Evolutionary conservation across 1,140 invertebrate species (phyloP).

Genomic region (Bilobella aurantiaca): DNA sequence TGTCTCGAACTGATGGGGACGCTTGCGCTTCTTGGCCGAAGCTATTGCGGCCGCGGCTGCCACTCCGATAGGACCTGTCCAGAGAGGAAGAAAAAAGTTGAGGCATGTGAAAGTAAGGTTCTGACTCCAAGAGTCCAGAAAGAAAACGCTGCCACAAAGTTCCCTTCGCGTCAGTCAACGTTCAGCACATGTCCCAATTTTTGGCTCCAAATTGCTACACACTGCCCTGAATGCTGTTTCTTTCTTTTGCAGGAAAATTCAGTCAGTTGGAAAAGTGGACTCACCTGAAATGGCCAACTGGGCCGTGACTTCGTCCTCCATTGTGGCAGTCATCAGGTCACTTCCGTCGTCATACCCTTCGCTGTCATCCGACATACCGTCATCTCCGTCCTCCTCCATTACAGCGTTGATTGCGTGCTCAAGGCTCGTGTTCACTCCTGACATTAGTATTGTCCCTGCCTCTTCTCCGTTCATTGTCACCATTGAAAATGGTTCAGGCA

Average conservation of each 20-base stretch:
- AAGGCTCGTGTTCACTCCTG: slow-evolving; percentile 17
- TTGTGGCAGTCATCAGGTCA: slow-evolving; percentile 64
- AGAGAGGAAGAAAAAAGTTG: slow-evolving; percentile 16
- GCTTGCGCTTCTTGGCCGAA: slow-evolving; percentile 86
- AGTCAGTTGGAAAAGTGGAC: slow-evolving; percentile 2
- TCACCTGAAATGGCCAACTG: slow-evolving; percentile 84
- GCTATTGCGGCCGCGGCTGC: slow-evolving; percentile 93
- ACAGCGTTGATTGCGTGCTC: slow-evolving; percentile 10
- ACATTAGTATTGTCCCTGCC: slow-evolving; percentile 21
- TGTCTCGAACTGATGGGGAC: slow-evolving; percentile 93
- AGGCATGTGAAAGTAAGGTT: slow-evolving; percentile 1
- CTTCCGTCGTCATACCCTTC: slow-evolving; percentile 58
- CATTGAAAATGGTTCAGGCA: slow-evolving; percentile 19
- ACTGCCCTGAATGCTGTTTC: too few relatives aligned
- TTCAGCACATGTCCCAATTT: slow-evolving; percentile 6
- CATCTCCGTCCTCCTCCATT: slow-evolving; percentile 37
- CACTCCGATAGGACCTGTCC: slow-evolving; percentile 82
- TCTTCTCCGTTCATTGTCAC: slow-evolving; percentile 33
- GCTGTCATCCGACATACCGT: slow-evolving; percentile 54
- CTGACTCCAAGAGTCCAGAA: not conserved
- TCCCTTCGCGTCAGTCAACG: not conserved
- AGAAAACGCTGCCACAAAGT: not conserved
- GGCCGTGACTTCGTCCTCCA: slow-evolving; percentile 87
- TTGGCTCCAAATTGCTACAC: slow-evolving; percentile 1
- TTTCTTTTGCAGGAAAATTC: not conserved